phyloP scores from a whole-genome alignment of 2,113 vertebrate species.

The Chitala chitala region DNA sequence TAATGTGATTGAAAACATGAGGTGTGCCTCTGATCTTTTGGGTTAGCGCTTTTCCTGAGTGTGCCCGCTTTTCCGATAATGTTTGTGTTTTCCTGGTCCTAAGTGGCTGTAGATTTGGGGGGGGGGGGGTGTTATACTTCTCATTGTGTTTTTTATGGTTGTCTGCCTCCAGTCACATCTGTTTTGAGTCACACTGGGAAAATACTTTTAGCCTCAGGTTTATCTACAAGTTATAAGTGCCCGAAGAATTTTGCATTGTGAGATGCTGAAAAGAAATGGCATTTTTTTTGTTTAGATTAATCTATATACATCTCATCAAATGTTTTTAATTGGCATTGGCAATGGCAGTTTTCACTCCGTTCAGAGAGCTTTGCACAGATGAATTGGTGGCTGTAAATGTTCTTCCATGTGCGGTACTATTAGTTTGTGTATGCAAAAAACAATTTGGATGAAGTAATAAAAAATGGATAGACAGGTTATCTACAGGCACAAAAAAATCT shows the following conservation, averaged over 20 bases:
- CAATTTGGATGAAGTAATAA: too few species aligned
- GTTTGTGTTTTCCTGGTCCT: neutral
- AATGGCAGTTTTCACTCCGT: too few species aligned
- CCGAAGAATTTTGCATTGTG: neutral
- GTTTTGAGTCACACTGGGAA: constrained; percentile 4
- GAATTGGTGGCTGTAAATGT: too few species aligned
- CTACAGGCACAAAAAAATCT: neutral
- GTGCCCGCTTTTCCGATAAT: neutral
- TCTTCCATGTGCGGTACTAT: too few species aligned
- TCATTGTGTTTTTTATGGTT: neutral
- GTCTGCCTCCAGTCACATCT: neutral
- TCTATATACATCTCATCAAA: constrained; percentile 4
- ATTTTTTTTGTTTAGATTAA: neutral
- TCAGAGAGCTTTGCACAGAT: constrained; percentile 1
- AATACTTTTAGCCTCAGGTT: neutral
- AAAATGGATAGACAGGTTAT: neutral
- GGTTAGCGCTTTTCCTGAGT: neutral
- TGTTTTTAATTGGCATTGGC: neutral
- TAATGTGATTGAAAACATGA: neutral
- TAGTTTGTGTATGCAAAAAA: too few species aligned
- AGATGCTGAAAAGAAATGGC: neutral
- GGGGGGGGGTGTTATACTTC: neutral
- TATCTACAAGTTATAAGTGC: neutral
- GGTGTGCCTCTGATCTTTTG: neutral
- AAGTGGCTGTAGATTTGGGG: neutral